phyloP scores from a whole-genome alignment of 2,113 vertebrate genomes.

The Phrynosoma blainvillii region DNA sequence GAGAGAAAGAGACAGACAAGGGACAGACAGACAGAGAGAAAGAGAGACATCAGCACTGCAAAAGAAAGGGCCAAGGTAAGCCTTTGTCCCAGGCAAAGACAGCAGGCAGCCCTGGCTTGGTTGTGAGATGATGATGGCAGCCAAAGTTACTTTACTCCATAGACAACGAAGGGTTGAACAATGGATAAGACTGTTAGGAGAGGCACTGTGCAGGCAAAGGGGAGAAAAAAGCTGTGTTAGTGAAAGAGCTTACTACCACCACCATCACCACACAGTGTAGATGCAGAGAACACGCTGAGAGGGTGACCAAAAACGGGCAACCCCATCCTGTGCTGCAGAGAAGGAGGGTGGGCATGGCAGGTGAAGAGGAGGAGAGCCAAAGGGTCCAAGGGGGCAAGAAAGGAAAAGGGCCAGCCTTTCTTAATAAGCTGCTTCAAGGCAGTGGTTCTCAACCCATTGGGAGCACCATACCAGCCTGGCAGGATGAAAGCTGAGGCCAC shows the following conservation, averaged over 20 bases:
- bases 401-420: slow-evolving; percentile 38
- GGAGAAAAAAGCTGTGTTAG: slow-evolving; percentile 76
- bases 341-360: slow-evolving; percentile 7
- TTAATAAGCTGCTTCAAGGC: slow-evolving; percentile 36
- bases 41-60: slow-evolving; percentile 78
- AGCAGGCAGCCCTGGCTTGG: slow-evolving; percentile 31
- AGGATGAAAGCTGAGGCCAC: neutral
- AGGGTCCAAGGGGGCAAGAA: slow-evolving; percentile 9
- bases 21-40: slow-evolving; percentile 79
- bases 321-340: slow-evolving; percentile 69
- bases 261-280: slow-evolving; percentile 65
- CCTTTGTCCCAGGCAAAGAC: slow-evolving; percentile 69
- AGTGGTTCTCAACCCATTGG: slow-evolving; percentile 23
- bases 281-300: slow-evolving; percentile 65
- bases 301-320: slow-evolving; percentile 78
- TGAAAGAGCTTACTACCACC: slow-evolving; percentile 70
- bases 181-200: slow-evolving; percentile 76
- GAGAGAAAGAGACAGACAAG: slow-evolving; percentile 77
- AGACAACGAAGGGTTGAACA: slow-evolving; percentile 73
- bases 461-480: neutral
- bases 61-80: slow-evolving; percentile 56
- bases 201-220: slow-evolving; percentile 72
- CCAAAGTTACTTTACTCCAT: slow-evolving; percentile 75
- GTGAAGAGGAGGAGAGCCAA: slow-evolving; percentile 22
- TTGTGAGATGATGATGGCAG: slow-evolving; percentile 64